Evolutionary conservation across 2,888 invertebrate genomes (phyloP), one percentile per base, ranked within the genome.

Genomic region (Azorinus chamasolen): DNA sequence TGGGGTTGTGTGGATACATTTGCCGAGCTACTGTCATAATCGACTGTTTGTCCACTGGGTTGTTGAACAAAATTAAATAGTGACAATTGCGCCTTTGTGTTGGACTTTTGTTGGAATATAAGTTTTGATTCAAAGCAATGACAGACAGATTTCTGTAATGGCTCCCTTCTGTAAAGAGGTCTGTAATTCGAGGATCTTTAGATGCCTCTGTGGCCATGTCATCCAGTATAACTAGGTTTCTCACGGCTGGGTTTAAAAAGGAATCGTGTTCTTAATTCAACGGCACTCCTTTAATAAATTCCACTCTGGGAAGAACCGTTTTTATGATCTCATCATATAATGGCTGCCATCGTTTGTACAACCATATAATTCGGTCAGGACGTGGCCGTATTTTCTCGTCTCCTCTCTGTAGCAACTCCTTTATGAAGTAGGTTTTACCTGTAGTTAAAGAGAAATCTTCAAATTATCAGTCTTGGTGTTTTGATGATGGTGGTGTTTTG

Each of bases 11-110:
- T n/a, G 57, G 62, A 22, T 68, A 74, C 74, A 74, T 74, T 32
- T 74, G 74, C 24, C 68, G 39, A 16, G 51, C 54, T 22, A 66
- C 24, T 2, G 71, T 76, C 71, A 71, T 71, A 12, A 76, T 20
- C 12, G 39, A 37, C 43, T 72, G 72, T 61, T 54, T 57, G 55
- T 76, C 76, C 14, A 72, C 53, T 8, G 72, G 77, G 25, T 72
- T 72, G 46, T 77, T 66, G 50, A 77, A 77, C 25, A 72, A 6
- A 20, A 72, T 50, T n/a, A 77, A 16, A 55, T 76, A 76, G 22
- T 76, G 76, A 37, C 71, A 66, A 41, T 71, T 76, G 45, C 76
- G 18, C n/a, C n/a, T n/a, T n/a, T n/a, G n/a, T n/a, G n/a, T n/a
- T n/a, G n/a, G n/a, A n/a, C n/a, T n/a, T n/a, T 71, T 70, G 41